Evolutionary conservation across 2,113 vertebrate species (phyloP), one percentile per base, ranked within the genome.

Genomic region (Corydoras sp.): DNA sequence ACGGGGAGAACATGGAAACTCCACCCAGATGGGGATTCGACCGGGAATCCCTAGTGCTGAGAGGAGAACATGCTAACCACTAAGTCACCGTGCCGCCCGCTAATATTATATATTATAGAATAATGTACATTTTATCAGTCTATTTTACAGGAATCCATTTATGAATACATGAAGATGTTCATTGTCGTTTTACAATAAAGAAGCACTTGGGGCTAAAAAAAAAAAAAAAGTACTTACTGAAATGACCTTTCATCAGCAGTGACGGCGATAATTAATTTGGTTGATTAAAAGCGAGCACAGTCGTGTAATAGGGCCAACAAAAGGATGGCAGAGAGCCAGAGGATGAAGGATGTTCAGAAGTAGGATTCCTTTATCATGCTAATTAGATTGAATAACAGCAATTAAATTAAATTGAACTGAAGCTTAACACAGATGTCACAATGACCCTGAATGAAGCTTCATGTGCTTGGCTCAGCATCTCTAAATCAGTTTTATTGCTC

Each of bases 341-440:
- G 11, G 60, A 35, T 51, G 29, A 70, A 55, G 62, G 50, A 32
- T 65, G 35, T 48, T 14, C 10, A 43, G 31, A 15, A 65, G 56
- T 43, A 24, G 7, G 13, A 12, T 24, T 29, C 15, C 50, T 53
- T 71, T 32, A 24, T 58, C 62, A 66, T 62, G 49, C 18, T 67
- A 53, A 50, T 62, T 32, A 24, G 18, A 61, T 43, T 60, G 62
- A 74, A 71, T 54, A 54, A 24, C 9, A 48, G 7, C 31, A 55
- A 69, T 59, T 53, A 55, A 5, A 15, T 11, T 10, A 15, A 24
- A 55, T 24, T 66, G 50, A 55, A 54, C 49, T n/a, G 14, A 66
- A 31, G 29, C 30, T 1, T 66, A 12, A 5, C 6, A 12, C 14
- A 53, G 2, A 54, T 31, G 5, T 12, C 9, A 65, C 50, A 30